Base-by-base conservation (phyloP, 2,888 invertebrate genomes). In the Stenoptilia bipunctidactyla region DNA sequence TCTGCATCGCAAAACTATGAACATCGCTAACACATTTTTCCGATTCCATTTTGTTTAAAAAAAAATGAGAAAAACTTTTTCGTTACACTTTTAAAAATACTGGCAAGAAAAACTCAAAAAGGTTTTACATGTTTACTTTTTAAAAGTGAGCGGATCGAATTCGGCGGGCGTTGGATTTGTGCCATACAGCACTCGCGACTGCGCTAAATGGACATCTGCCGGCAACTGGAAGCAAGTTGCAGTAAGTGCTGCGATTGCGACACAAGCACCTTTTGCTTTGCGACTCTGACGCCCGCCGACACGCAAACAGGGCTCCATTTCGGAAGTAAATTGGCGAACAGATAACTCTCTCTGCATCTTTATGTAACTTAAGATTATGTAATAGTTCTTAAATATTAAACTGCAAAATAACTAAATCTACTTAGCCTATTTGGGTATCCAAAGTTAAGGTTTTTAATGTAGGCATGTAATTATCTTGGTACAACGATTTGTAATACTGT, bases 191-290 rank as follows among this genome's bases (percentile, higher is more conserved):
- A 30, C 30, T 30, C 2, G 60, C 82, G 76, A 63, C 71, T 59
- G 66, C 70, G 62, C 74, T 64, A 71, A 65, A 58, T 71, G 59
- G 67, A 72, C 71, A 71, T 55, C 62, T 45, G 58, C 49, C 69
- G 72, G 69, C 63, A 69, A 80, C 79, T 80, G 77, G 61, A 56
- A 53, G 42, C 40, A 40, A 37, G 42, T 27, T 5, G 14, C 12
- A 34, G 27, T 6, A 10, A 27, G 15, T 6, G 25, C 12, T 2
- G 25, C 14, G 34, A 12, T 33, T 33, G 33, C 12, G 33, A 13
- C 30, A 30, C 3, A 30, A n/a, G 34, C 30, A 15, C 46, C 48
- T 48, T 47, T 46, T 46, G 36, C 41, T 40, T 15, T 34, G 27
- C 36, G 36, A 34, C 13, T 25, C 30, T 8, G 9, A n/a, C 30